Evolutionary conservation across 53 echinoderm and acorn worm genomes (phyloP).

Genomic region (Paelopatides confundens): DNA sequence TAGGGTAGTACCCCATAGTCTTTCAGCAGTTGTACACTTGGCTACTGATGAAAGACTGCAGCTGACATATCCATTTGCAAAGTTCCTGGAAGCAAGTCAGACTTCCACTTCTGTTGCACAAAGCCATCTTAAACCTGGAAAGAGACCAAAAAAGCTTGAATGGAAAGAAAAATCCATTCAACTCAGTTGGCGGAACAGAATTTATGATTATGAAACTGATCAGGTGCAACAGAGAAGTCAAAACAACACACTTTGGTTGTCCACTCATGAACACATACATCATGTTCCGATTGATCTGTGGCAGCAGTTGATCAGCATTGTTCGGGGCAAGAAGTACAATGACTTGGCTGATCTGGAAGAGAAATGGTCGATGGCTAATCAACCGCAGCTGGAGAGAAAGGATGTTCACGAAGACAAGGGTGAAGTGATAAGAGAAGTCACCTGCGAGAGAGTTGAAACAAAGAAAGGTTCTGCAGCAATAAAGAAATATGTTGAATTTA

Average conservation of each 20-base stretch:
- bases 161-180: conserved; percentile 44
- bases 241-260: conserved; percentile 18
- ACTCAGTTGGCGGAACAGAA: conserved; percentile 76
- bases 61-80: conserved; percentile 67
- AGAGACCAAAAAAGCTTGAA: conserved; percentile 63
- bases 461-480: background rate
- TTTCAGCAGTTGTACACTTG: conserved; percentile 61
- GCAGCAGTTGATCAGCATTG: conserved; percentile 57
- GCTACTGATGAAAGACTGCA: conserved; percentile 58
- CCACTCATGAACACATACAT: conserved; percentile 26
- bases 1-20: conserved; percentile 69
- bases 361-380: conserved; percentile 17
- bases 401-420: background rate
- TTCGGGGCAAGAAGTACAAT: conserved; percentile 54
- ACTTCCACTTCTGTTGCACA: conserved; percentile 45
- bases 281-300: conserved; percentile 52
- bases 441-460: background rate
- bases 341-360: background rate
- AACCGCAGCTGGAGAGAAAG: conserved; percentile 15
- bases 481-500: conserved; percentile 54
- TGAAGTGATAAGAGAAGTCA: conserved; percentile 7
- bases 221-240: background rate
- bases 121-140: conserved; percentile 69
- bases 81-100: conserved; percentile 35
- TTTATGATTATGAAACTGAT: conserved; percentile 59